Percentiles rank a stretch among this genome's conserved stretches.
Conservation (phyloP, 2,113 vertebrate genomes). For the Silurus meridionalis region DNA sequence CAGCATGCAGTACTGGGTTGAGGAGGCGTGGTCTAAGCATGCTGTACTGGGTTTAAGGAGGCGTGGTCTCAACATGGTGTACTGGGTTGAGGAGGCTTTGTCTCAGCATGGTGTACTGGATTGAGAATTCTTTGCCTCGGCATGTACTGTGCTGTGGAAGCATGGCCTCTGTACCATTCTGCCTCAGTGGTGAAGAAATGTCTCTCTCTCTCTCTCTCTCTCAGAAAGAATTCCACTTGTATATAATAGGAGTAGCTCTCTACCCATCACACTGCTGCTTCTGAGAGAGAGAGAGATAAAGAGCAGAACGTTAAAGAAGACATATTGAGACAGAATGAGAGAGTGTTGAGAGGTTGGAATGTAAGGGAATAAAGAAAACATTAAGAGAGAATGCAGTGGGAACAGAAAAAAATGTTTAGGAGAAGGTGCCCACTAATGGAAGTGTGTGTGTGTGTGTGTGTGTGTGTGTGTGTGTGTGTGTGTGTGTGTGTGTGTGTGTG, state of each 20-base stretch:
- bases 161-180: not conserved
- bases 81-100: not conserved
- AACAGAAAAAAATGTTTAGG: not conserved
- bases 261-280: not conserved
- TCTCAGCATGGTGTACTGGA: no score
- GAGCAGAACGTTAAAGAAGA: not conserved
- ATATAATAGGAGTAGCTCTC: not conserved
- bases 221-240: not conserved
- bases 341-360: not conserved
- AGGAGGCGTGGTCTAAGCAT: not conserved
- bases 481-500: no score
- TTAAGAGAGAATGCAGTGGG: not conserved
- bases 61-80: not conserved
- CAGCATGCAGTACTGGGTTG: no score
- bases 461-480: no score
- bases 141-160: not conserved
- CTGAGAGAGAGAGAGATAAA: constrained; percentile 3
- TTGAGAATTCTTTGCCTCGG: not conserved
- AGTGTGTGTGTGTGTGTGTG: no score
- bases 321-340: not conserved
- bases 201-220: no score
- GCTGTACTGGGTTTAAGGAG: not conserved
- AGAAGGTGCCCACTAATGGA: not conserved
- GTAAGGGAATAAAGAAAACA: not conserved
- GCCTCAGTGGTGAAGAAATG: not conserved